phyloP scores from a whole-genome alignment of 2,888 invertebrate species.

The Limenitis arthemis region DNA sequence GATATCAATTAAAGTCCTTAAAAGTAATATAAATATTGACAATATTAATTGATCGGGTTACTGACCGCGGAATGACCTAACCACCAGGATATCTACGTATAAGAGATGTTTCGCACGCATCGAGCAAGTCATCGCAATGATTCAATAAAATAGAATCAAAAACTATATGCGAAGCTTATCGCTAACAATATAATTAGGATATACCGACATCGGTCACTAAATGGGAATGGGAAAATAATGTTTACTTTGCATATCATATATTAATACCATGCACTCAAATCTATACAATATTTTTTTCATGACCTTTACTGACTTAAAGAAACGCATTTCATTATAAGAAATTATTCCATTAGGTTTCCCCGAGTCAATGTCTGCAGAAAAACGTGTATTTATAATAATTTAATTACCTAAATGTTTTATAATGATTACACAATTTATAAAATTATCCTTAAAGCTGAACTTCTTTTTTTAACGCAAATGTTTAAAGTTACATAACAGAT shows the following conservation, averaged over 20 bases:
- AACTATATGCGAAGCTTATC: constrained; percentile 4
- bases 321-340: too few species aligned
- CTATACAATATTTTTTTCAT: too few species aligned
- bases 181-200: not conserved
- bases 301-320: too few species aligned
- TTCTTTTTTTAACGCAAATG: not conserved
- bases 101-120: constrained; percentile 46
- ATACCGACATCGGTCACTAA: not conserved
- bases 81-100: constrained; percentile 42
- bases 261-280: too few species aligned
- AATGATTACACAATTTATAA: not conserved
- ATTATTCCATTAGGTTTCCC: too few species aligned
- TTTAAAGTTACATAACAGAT: constrained; percentile 1
- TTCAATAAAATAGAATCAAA: constrained; percentile 22
- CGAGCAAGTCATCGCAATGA: constrained; percentile 41
- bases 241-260: too few species aligned
- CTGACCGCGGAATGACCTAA: constrained; percentile 38
- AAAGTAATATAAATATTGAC: constrained; percentile 13
- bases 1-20: constrained; percentile 9
- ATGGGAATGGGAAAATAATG: not conserved
- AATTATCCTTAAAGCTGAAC: constrained; percentile 1
- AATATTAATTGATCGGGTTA: constrained; percentile 34
- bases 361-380: too few species aligned
- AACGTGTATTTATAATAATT: too few species aligned
- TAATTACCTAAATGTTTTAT: not conserved